phyloP scores from a whole-genome alignment of 2,888 invertebrate species.

The Eupithecia vulgata region DNA sequence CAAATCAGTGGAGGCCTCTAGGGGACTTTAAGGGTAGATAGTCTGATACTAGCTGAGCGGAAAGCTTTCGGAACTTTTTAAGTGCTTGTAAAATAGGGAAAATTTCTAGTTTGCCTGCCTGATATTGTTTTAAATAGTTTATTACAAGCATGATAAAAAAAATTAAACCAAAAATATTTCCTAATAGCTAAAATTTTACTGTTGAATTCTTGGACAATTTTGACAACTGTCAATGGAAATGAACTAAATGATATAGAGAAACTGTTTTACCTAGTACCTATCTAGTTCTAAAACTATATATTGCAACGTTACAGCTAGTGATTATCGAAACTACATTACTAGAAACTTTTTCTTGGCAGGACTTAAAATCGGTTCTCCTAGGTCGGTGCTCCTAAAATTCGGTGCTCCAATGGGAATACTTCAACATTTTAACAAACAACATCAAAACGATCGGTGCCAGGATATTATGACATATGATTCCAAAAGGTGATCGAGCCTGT shows the following conservation, averaged over 20 bases:
- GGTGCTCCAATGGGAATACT: no score
- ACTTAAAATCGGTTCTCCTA: no score
- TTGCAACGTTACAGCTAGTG: no score
- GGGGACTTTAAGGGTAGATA: conserved; percentile 37
- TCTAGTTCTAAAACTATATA: no score
- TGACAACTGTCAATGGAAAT: no score
- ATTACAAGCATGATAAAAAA: neutral
- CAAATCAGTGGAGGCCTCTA: conserved; percentile 54
- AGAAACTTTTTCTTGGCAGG: no score
- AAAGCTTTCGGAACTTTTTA: neutral
- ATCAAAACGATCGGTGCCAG: neutral
- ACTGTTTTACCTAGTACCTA: no score
- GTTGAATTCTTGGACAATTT: no score
- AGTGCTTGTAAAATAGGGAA: neutral
- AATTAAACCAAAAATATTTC: neutral
- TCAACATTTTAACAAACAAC: no score
- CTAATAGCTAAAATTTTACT: neutral
- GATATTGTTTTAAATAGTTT: neutral
- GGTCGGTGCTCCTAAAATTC: no score
- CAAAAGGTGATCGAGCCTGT: neutral
- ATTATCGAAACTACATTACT: no score
- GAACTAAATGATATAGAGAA: no score
- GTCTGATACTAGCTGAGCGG: conserved; percentile 9
- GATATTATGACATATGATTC: neutral
- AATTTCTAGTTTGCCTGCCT: neutral